phyloP scores from a whole-genome alignment of 2,113 vertebrate species.

The Mola mola region DNA sequence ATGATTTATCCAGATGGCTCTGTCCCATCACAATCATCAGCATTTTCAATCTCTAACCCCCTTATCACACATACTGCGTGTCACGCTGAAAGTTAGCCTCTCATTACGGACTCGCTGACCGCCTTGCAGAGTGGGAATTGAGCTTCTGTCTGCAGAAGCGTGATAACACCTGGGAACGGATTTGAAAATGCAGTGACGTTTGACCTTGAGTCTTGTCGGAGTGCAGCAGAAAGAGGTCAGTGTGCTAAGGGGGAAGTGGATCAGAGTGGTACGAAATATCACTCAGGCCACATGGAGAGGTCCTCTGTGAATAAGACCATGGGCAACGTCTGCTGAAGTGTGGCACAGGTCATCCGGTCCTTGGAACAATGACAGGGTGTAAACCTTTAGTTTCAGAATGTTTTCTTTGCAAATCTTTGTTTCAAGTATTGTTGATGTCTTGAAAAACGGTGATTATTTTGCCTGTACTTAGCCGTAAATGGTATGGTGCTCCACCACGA shows the following conservation, averaged over 20 bases:
- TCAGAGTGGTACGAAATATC: conserved; percentile 15
- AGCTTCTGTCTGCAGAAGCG: conserved; percentile 33
- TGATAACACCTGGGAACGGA: conserved; percentile 37
- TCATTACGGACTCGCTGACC: conserved; percentile 2
- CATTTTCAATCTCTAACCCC: conserved; percentile 57
- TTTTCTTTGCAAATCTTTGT: too few relatives aligned
- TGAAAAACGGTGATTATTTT: too few relatives aligned
- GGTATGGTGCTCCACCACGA: too few relatives aligned
- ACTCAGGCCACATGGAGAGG: background rate
- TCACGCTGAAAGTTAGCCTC: conserved; percentile 24
- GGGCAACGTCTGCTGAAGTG: too few relatives aligned
- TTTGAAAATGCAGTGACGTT: too few relatives aligned
- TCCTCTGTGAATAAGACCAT: too few relatives aligned
- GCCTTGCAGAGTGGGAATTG: conserved; percentile 42
- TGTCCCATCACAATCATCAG: conserved; percentile 43
- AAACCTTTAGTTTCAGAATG: too few relatives aligned
- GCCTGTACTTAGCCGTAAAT: too few relatives aligned
- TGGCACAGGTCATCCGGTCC: background rate
- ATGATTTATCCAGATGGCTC: conserved; percentile 52
- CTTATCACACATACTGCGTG: conserved; percentile 39
- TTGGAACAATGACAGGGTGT: background rate
- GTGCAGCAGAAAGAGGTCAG: conserved; percentile 23
- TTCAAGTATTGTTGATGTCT: too few relatives aligned
- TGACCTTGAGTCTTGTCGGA: conserved; percentile 44
- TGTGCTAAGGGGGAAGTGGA: conserved; percentile 38